Evolutionary conservation across 2,888 invertebrate species (phyloP).

Genomic region (Bellardia bayeri): DNA sequence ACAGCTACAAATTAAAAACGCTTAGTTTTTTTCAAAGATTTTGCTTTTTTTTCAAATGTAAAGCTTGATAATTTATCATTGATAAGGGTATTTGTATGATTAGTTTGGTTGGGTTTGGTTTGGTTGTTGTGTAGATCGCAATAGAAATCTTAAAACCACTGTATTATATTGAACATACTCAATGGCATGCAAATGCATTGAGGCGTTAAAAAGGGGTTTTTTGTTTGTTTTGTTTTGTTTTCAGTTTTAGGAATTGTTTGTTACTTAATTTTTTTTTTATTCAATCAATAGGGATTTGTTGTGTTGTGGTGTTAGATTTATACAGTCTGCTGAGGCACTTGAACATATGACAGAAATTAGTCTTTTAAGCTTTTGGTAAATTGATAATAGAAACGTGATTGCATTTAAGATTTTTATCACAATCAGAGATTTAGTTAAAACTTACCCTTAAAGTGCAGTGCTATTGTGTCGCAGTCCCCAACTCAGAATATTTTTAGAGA

Average conservation of each 20-base stretch:
- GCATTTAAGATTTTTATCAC: conserved; percentile 33
- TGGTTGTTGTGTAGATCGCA: conserved; percentile 29
- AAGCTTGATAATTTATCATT: conserved; percentile 61
- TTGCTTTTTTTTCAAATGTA: conserved; percentile 16
- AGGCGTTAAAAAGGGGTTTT: conserved; percentile 63
- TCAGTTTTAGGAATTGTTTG: background rate
- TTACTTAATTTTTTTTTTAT: conserved; percentile 1
- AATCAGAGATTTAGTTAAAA: background rate
- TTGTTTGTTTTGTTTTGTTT: conserved; percentile 44
- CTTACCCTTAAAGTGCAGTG: background rate
- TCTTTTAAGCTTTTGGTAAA: conserved; percentile 61
- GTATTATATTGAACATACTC: conserved; percentile 45
- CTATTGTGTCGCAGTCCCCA: too few species aligned
- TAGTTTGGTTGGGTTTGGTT: conserved; percentile 38
- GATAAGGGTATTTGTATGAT: conserved; percentile 62
- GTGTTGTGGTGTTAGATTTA: conserved; percentile 43
- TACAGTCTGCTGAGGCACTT: conserved; percentile 37
- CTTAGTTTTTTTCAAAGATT: conserved; percentile 39
- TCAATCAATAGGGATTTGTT: conserved; percentile 55
- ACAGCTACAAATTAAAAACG: conserved; percentile 53
- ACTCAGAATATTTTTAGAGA: too few species aligned
- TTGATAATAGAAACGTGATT: conserved; percentile 57
- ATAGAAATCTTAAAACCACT: conserved; percentile 28
- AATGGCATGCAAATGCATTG: conserved; percentile 69
- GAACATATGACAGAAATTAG: conserved; percentile 72